Percentiles rank a stretch among this genome's conserved stretches.
These are phyloP conservation scores for Oscheius sp. DNA, from an alignment of 2,888 invertebrate species.

Conservation along the genomic window DNA sequence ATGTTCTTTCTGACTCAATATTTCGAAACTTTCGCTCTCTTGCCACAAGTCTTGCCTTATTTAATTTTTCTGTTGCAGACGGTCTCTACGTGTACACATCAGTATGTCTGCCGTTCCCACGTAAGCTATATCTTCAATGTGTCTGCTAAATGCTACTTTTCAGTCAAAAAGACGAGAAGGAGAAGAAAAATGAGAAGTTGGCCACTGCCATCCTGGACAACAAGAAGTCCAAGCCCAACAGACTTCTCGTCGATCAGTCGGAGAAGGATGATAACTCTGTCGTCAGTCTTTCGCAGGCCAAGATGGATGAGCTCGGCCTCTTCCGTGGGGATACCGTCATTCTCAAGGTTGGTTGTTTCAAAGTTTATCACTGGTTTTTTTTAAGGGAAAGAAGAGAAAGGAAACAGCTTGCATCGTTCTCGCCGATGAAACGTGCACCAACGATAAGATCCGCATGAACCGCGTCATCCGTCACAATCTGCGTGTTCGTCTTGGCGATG, in stretches of 20 bases:
- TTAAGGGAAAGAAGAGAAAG: conserved; percentile 88
- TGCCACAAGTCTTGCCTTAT: too few species aligned
- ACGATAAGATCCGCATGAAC: conserved; percentile 98
- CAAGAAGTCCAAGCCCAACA: conserved; percentile 91
- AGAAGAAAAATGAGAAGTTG: conserved; percentile 81
- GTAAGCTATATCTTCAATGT: background rate
- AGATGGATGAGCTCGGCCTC: conserved; percentile 97
- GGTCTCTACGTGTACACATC: too few species aligned
- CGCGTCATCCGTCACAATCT: conserved; percentile 92
- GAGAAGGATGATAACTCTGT: conserved; percentile 98
- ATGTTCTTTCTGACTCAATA: too few species aligned
- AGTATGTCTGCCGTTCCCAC: conserved; percentile 28
- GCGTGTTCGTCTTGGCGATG: conserved; percentile 92
- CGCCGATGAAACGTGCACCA: conserved; percentile 92
- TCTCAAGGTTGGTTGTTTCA: conserved; percentile 78
- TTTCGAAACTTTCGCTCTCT: too few species aligned
- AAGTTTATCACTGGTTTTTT: background rate
- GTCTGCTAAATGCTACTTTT: background rate
- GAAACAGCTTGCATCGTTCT: conserved; percentile 96
- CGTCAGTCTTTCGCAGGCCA: conserved; percentile 93
- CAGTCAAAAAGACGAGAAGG: conserved; percentile 61
- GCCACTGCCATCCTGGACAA: conserved; percentile 97
- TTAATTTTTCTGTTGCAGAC: too few species aligned
- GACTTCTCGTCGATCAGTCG: conserved; percentile 94
- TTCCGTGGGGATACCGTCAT: conserved; percentile 98